Percentiles rank a stretch among this genome's conserved stretches.
Evolutionary conservation across 2,113 vertebrate genomes (phyloP).

Genomic region (Grus americana): DNA sequence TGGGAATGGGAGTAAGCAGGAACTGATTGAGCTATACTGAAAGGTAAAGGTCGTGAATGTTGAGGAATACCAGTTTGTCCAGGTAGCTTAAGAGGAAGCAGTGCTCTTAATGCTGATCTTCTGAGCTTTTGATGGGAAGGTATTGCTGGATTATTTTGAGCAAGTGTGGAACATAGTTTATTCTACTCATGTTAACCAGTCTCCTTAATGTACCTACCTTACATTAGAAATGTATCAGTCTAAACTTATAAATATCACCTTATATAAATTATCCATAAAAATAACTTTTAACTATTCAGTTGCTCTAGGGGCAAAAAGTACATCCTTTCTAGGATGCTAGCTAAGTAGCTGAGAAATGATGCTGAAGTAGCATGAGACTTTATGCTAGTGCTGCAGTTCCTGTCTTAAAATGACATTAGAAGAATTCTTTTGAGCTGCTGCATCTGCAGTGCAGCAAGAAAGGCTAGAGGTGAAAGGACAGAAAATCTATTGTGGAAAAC

Average conservation of each 20-base stretch:
- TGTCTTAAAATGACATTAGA: constrained; percentile 42
- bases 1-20: not conserved
- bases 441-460: constrained; percentile 60
- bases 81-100: not conserved
- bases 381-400: constrained; percentile 20
- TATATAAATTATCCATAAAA: not conserved
- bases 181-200: not conserved
- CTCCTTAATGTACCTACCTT: not conserved
- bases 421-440: constrained; percentile 34
- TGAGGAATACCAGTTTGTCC: not conserved
- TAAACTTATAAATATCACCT: not conserved
- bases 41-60: not conserved
- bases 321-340: not conserved
- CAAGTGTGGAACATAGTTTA: not conserved
- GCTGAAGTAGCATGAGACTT: not conserved
- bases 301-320: not conserved
- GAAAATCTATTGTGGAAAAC: not conserved
- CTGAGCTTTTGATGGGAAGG: not conserved
- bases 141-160: not conserved
- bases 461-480: constrained; percentile 12
- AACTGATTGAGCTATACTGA: not conserved
- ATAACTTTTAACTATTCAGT: not conserved
- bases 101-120: not conserved
- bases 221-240: not conserved
- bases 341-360: not conserved